Conservation (phyloP, 2,797 vertebrate genomes). For the Brotula barbata region DNA sequence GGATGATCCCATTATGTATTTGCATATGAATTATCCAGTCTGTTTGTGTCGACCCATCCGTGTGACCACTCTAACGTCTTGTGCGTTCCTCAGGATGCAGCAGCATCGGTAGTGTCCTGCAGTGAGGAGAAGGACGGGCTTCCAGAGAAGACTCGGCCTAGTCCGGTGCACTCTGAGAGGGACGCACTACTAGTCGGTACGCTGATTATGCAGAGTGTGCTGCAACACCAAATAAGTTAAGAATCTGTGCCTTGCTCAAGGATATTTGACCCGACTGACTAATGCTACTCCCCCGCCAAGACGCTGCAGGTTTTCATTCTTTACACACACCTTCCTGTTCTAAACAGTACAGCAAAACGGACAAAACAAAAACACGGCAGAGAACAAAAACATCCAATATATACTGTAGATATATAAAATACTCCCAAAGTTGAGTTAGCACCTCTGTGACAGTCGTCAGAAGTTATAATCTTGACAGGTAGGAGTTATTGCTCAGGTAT, state of each 20-base stretch:
- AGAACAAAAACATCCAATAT: not conserved
- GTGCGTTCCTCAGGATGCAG: not conserved
- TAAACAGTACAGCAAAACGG: no score
- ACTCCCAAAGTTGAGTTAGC: not conserved
- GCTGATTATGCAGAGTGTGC: conserved; percentile 35
- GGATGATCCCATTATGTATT: not conserved
- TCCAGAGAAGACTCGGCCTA: conserved; percentile 78
- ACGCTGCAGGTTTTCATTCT: not conserved
- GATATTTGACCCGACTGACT: not conserved
- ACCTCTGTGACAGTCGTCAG: not conserved
- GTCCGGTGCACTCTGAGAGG: conserved; percentile 88
- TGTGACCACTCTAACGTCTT: not conserved
- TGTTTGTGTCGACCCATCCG: not conserved
- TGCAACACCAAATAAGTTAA: no score
- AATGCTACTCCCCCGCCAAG: no score
- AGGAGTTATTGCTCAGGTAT: not conserved
- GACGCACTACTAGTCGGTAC: conserved; percentile 91
- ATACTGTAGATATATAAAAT: not conserved
- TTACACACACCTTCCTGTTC: no score
- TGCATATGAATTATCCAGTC: not conserved
- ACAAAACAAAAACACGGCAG: not conserved
- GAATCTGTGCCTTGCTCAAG: not conserved
- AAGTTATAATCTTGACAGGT: not conserved
- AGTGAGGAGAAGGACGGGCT: conserved; percentile 88
- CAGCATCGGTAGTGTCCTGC: conserved; percentile 80